Conservation (phyloP, 2,797 vertebrate species). For the Dendrocincla tyrannina region DNA sequence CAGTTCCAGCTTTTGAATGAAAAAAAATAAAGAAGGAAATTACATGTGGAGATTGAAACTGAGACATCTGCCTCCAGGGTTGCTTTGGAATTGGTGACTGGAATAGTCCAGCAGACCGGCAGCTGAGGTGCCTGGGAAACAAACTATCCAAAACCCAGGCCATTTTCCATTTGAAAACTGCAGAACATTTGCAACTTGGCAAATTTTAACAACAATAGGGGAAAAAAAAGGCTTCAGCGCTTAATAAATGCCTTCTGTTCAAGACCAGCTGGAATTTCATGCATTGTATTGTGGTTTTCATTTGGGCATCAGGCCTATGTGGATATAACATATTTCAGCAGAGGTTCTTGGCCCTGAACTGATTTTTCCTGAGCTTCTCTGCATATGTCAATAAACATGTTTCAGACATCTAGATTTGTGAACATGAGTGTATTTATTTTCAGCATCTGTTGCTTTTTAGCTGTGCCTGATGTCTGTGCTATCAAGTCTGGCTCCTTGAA, state of each 20-base stretch:
- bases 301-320: neutral
- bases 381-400: neutral
- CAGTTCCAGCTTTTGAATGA: neutral
- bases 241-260: constrained; percentile 25
- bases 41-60: neutral
- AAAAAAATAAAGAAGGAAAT: constrained; percentile 1
- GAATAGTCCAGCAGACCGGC: neutral
- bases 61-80: neutral
- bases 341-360: neutral
- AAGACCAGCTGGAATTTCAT: neutral
- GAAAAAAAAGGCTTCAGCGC: neutral
- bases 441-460: neutral
- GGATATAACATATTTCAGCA: neutral
- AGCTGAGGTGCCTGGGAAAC: neutral
- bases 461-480: neutral
- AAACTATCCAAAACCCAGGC: neutral
- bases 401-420: neutral
- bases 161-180: neutral
- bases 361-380: neutral
- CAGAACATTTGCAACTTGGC: neutral
- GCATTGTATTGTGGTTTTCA: neutral
- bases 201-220: neutral
- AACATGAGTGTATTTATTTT: neutral
- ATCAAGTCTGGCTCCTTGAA: neutral
- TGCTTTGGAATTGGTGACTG: neutral